phyloP scores from a whole-genome alignment of 2,888 invertebrate species.

The Limnephilus auricula region DNA sequence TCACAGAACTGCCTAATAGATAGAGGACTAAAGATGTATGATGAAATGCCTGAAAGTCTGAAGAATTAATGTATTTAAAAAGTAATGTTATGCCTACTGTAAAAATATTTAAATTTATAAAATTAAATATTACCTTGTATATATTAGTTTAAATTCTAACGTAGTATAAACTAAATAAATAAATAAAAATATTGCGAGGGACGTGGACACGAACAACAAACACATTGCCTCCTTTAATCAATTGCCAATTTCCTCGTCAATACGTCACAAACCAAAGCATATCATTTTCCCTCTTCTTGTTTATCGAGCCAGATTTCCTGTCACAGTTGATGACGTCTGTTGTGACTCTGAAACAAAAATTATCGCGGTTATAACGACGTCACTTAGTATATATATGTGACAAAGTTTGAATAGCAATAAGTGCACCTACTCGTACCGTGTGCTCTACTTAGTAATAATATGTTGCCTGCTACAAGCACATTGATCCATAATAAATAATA shows the following conservation, averaged over 20 bases:
- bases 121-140: no score
- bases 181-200: no score
- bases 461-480: background rate
- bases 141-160: no score
- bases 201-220: background rate
- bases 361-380: background rate
- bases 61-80: no score
- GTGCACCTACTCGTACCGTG: background rate
- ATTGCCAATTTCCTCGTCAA: background rate
- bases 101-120: no score
- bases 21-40: no score
- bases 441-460: background rate
- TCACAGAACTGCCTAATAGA: no score
- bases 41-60: no score
- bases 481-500: background rate
- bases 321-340: background rate
- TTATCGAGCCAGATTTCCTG: background rate
- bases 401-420: background rate
- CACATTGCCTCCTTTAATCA: background rate
- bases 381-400: background rate
- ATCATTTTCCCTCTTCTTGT: background rate
- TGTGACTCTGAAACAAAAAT: background rate
- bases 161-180: no score
- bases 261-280: background rate
- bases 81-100: no score